phyloP scores from a whole-genome alignment of 2,113 vertebrate genomes.

The Burhinus bistriatus region DNA sequence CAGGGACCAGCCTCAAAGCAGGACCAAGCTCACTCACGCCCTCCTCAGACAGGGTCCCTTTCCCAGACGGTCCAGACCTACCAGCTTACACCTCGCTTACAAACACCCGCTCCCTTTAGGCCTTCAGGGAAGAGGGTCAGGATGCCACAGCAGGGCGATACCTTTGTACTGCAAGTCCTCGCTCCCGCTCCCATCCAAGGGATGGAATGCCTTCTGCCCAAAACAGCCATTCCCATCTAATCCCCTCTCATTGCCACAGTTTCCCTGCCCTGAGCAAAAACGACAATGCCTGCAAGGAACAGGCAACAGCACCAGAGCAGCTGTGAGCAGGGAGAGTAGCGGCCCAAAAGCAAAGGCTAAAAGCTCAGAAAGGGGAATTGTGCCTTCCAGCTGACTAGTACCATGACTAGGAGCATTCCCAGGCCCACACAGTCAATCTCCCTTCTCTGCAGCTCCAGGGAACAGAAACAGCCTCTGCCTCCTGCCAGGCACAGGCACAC shows the following conservation, averaged over 20 bases:
- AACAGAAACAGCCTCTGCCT: fast-evolving
- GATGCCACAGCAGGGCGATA: too few species aligned
- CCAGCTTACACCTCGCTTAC: background rate
- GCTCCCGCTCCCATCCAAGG: background rate
- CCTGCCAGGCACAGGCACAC: too few species aligned
- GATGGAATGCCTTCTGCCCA: background rate
- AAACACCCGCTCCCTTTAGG: background rate
- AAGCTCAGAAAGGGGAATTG: background rate
- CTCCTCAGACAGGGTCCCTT: too few species aligned
- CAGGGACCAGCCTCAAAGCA: background rate
- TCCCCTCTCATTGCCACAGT: background rate
- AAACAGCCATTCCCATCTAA: background rate
- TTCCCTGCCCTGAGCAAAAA: background rate
- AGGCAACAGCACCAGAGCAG: too few species aligned
- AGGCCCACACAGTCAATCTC: background rate
- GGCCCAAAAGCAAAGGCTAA: too few species aligned
- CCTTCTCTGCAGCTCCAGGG: background rate
- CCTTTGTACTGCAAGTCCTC: background rate
- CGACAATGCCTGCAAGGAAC: background rate
- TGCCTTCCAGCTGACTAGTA: too few species aligned
- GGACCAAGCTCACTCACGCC: background rate
- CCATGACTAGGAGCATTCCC: too few species aligned
- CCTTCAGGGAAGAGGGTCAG: too few species aligned
- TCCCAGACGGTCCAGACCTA: too few species aligned
- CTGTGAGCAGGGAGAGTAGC: background rate